Conservation (phyloP, 2,888 invertebrate species). For the Acrobasis consociella region DNA sequence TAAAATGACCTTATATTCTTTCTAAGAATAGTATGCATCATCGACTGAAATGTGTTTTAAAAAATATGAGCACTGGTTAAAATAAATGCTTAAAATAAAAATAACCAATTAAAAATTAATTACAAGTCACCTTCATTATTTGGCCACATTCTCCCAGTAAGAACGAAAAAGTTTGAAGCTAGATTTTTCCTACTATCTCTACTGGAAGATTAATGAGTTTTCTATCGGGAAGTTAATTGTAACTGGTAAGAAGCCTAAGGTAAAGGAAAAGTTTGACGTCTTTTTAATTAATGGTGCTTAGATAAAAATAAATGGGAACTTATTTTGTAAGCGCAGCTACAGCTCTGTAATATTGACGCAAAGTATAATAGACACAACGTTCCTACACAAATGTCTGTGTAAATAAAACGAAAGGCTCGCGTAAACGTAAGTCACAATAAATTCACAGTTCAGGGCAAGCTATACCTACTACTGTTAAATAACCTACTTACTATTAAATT, state of each 20-base stretch:
- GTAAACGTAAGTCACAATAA: no score
- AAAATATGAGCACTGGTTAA: no score
- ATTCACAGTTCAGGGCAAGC: no score
- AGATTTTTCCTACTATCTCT: conserved; percentile 20
- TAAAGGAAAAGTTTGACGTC: conserved; percentile 13
- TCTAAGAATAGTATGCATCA: no score
- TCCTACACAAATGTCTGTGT: not conserved
- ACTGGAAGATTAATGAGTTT: conserved; percentile 14
- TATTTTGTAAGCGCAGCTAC: not conserved
- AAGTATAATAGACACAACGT: not conserved
- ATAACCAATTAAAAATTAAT: no score
- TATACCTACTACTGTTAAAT: no score
- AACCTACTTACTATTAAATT: no score
- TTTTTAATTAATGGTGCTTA: conserved; percentile 15
- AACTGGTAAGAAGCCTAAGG: conserved; percentile 2
- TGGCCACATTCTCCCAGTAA: no score
- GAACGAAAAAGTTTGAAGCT: not conserved
- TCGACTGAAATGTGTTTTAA: no score
- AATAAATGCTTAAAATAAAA: no score
- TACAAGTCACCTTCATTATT: no score
- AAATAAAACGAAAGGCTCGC: not conserved
- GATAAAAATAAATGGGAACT: conserved; percentile 1
- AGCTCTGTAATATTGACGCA: not conserved
- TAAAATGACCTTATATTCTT: no score
- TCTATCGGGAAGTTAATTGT: conserved; percentile 16